Conservation (phyloP, 2,113 vertebrate species). For the Vicugna pacos region DNA sequence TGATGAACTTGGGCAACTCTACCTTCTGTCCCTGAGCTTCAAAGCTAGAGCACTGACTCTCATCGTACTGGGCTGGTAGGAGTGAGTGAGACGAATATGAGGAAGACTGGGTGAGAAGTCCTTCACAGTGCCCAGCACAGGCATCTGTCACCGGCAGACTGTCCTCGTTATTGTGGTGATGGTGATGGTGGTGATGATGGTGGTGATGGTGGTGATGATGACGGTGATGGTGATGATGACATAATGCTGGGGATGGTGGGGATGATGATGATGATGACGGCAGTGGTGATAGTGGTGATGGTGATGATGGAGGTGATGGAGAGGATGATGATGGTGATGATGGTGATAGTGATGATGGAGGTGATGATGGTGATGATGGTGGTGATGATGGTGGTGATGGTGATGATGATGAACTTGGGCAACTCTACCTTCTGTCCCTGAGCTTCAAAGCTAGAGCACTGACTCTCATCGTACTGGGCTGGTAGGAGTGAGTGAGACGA, state of each 20-base stretch:
- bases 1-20: neutral
- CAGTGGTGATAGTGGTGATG: rapidly evolving
- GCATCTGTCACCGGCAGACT: neutral
- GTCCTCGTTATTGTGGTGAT: neutral
- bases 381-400: rapidly evolving
- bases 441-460: neutral
- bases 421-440: neutral
- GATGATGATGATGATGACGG: rapidly evolving
- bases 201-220: rapidly evolving
- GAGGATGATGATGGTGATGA: rapidly evolving
- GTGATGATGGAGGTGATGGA: rapidly evolving
- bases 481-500: neutral
- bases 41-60: neutral
- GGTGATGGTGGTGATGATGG: no score
- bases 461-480: neutral
- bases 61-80: neutral
- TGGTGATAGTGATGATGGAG: no score
- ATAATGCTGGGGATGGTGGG: rapidly evolving
- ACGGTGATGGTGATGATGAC: rapidly evolving
- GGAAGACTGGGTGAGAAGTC: neutral
- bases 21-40: neutral
- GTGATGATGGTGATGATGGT: neutral
- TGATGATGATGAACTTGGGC: neutral
- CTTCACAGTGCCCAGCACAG: neutral
- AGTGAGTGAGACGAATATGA: neutral